phyloP scores from a whole-genome alignment of 37 sponge, comb jelly and placozoan genomes.

The Corticium candelabrum region DNA sequence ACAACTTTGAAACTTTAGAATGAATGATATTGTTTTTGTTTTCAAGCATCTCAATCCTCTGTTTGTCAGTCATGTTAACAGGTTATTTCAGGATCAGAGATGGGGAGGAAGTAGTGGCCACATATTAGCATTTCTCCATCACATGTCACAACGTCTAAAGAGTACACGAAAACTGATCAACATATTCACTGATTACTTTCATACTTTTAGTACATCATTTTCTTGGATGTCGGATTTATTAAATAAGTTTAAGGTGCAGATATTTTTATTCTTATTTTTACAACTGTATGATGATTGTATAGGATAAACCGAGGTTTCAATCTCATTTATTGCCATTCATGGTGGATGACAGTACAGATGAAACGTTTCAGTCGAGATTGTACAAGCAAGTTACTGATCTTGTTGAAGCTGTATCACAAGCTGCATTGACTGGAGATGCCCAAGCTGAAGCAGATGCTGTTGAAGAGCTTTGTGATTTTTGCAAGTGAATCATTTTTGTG shows the following conservation, averaged over 20 bases:
- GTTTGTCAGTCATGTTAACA: conserved; percentile 30
- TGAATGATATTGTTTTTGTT: background rate
- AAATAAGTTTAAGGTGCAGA: background rate
- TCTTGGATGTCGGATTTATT: background rate
- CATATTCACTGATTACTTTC: background rate
- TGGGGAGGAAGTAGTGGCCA: background rate
- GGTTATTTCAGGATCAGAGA: conserved; percentile 28
- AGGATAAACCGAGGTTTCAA: background rate
- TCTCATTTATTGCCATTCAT: background rate
- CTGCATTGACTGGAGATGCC: no score
- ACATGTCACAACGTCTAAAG: background rate
- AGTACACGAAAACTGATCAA: background rate
- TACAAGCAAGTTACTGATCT: background rate
- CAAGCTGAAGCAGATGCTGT: no score
- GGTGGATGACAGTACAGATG: background rate
- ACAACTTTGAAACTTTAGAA: no score
- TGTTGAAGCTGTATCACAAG: background rate
- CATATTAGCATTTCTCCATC: background rate
- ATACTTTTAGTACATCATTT: background rate
- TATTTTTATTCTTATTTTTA: background rate
- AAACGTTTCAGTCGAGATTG: background rate
- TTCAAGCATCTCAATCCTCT: background rate
- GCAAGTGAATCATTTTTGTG: no score
- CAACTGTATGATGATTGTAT: background rate
- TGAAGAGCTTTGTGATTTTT: no score